Evolutionary conservation across 2,888 invertebrate species (phyloP).

Genomic region (Drosophila limbata): DNA sequence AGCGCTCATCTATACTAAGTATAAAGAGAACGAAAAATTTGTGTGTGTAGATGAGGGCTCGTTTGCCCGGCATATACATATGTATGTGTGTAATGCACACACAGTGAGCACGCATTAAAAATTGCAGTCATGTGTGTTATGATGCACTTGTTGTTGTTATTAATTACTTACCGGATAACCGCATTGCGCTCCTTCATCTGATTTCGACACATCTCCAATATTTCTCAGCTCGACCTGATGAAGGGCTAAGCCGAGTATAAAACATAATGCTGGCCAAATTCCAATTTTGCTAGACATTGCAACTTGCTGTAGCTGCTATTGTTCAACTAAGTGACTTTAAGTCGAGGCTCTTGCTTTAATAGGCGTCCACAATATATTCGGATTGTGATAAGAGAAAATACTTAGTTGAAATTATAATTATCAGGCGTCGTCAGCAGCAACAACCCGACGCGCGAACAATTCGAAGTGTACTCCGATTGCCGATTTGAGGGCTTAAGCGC

Average conservation of each 20-base stretch:
- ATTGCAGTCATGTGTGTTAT: background rate
- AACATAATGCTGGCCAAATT: constrained; percentile 35
- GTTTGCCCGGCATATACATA: background rate
- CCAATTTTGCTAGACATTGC: constrained; percentile 46
- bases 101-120: background rate
- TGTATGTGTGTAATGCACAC: background rate
- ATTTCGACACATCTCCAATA: constrained; percentile 31
- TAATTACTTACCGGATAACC: constrained; percentile 74
- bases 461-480: constrained; percentile 35
- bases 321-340: constrained; percentile 10
- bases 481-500: constrained; percentile 29
- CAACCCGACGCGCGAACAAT: constrained; percentile 38
- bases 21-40: background rate
- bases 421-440: background rate
- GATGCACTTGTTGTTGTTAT: background rate
- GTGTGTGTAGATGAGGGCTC: background rate
- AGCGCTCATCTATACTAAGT: constrained; percentile 2
- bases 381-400: constrained; percentile 42
- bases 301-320: constrained; percentile 15
- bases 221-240: constrained; percentile 54
- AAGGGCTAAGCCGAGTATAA: constrained; percentile 20
- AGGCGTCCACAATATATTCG: constrained; percentile 9
- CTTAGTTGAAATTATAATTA: constrained; percentile 7
- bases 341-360: constrained; percentile 11
- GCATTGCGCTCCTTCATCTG: constrained; percentile 62